These are phyloP conservation scores for Rhagophthalmus giganteus DNA, from an alignment of 2,888 invertebrate species.

Conservation along the genomic window DNA sequence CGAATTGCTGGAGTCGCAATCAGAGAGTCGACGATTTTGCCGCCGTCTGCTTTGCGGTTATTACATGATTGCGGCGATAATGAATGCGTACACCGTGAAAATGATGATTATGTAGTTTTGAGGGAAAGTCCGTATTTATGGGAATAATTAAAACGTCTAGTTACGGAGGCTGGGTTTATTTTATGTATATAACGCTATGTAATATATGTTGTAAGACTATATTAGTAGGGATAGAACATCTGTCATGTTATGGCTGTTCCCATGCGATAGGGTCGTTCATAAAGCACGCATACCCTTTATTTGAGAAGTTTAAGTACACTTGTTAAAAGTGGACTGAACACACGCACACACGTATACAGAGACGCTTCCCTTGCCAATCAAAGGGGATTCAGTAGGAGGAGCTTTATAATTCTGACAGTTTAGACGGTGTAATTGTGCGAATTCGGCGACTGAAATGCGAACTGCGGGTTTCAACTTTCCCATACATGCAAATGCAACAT, in stretches of 20 bases:
- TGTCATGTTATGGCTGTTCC: conserved; percentile 41
- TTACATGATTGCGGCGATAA: too few species aligned
- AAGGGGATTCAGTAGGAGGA: conserved; percentile 43
- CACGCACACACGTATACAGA: conserved; percentile 34
- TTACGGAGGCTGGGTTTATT: too few species aligned
- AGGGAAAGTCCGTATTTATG: too few species aligned
- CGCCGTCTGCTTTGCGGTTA: too few species aligned
- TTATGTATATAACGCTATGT: conserved; percentile 10
- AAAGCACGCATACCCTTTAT: conserved; percentile 40
- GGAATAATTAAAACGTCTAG: too few species aligned
- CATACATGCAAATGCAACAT: too few species aligned
- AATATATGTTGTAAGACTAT: conserved; percentile 18
- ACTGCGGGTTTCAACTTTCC: conserved; percentile 22
- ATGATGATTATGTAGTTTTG: too few species aligned
- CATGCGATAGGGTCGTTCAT: conserved; percentile 41
- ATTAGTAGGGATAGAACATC: conserved; percentile 34
- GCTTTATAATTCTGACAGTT: conserved; percentile 29
- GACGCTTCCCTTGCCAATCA: conserved; percentile 39
- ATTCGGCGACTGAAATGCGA: conserved; percentile 30
- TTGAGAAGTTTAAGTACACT: conserved; percentile 40
- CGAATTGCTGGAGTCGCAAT: too few species aligned
- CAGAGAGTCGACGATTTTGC: too few species aligned
- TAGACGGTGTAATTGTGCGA: conserved; percentile 28
- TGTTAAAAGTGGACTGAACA: conserved; percentile 36
- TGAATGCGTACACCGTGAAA: too few species aligned